Evolutionary conservation across 2,113 vertebrate genomes (phyloP).

Genomic region (Stigmatopora nigra): DNA sequence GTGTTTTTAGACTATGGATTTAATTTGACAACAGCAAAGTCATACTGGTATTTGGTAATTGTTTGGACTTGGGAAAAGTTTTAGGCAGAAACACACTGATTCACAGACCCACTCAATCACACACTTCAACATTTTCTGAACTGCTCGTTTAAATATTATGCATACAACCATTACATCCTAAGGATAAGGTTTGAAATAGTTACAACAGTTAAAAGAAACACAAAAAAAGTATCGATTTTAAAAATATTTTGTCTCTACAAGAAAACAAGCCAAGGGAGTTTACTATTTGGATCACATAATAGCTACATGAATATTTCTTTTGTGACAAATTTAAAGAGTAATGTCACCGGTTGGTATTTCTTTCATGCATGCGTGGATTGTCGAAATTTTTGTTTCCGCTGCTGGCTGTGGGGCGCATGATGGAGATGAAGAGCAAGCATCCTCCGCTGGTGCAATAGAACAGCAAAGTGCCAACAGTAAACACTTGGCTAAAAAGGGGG

Average conservation of each 20-base stretch:
- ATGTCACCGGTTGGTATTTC: not conserved
- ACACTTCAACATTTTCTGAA: not conserved
- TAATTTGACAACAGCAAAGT: too few species aligned
- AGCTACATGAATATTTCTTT: not conserved
- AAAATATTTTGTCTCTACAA: not conserved
- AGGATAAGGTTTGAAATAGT: not conserved
- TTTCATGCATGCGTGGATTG: not conserved
- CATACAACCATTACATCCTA: not conserved
- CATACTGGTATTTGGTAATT: too few species aligned
- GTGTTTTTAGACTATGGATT: too few species aligned
- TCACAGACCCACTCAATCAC: too few species aligned
- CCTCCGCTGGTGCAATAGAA: constrained; percentile 29
- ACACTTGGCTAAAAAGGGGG: constrained; percentile 52
- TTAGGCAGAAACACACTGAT: too few species aligned
- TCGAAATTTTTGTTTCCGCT: constrained; percentile 23
- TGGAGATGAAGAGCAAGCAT: constrained; percentile 46
- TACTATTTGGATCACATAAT: not conserved
- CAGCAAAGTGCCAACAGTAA: constrained; percentile 51
- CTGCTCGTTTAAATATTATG: not conserved
- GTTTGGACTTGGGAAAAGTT: too few species aligned
- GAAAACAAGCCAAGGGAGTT: not conserved
- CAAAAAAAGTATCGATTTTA: not conserved
- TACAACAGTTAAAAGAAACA: not conserved
- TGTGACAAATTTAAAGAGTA: not conserved
- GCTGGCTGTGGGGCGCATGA: constrained; percentile 42